Conservation (phyloP, 2,797 vertebrate species). For the Typhlichthys eigenmanni region DNA sequence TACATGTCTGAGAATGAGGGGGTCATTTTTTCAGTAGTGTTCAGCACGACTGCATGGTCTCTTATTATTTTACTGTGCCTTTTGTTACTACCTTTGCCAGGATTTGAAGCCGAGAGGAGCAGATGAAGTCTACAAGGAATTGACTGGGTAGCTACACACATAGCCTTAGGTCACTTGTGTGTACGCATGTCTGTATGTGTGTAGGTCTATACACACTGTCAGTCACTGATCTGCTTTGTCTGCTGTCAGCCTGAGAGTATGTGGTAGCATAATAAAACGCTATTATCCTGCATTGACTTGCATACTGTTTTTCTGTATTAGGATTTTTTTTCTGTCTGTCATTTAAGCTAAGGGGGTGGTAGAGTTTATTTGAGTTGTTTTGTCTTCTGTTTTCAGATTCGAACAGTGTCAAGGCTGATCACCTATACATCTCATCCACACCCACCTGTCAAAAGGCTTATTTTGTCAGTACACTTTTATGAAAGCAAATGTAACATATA, state of each 20-base stretch:
- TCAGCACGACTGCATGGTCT: constrained; percentile 3
- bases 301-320: constrained; percentile 37
- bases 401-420: constrained; percentile 72
- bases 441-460: constrained; percentile 62
- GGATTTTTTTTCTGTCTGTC: constrained; percentile 48
- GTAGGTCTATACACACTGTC: constrained; percentile 8
- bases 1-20: too few species aligned
- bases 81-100: constrained; percentile 46
- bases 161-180: constrained; percentile 53
- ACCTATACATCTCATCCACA: constrained; percentile 60
- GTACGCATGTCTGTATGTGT: constrained; percentile 15
- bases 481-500: constrained; percentile 47
- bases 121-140: constrained; percentile 78
- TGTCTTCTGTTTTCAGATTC: constrained; percentile 71
- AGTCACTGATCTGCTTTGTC: constrained; percentile 19
- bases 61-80: constrained; percentile 18
- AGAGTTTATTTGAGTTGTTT: constrained; percentile 52
- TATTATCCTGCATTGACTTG: constrained; percentile 54
- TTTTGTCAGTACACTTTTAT: constrained; percentile 47
- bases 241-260: constrained; percentile 58
- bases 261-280: constrained; percentile 53
- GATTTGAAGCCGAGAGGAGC: constrained; percentile 79
- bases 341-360: constrained; percentile 44
- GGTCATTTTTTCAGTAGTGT: too few species aligned
- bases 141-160: constrained; percentile 73